Evolutionary conservation across 1,140 invertebrate genomes (phyloP), one percentile per base, ranked within the genome.

Genomic region (Asbolus verrucosus): DNA sequence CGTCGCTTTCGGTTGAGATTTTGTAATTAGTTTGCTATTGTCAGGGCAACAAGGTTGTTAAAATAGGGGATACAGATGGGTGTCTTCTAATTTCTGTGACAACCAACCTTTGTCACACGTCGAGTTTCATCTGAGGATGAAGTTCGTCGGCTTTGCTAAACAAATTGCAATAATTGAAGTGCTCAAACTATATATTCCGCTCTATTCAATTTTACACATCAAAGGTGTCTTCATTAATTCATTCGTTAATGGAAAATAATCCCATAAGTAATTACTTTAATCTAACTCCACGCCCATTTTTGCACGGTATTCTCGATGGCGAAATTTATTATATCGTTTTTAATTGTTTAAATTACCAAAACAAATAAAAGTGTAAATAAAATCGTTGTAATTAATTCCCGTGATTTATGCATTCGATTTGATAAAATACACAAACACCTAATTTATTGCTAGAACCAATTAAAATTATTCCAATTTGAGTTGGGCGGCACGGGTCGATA

Each of bases 321-420:
- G 27, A 30, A 30, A 30, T 30, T 30, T 4, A 30, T 30, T 36
- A 2, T 11, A 11, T n/a, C 33, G 33, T 36, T 36, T 36, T 36
- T 36, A 11, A 36, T 36, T 36, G 46, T 54, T 27, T 24, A 54
- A 54, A 54, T 54, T 54, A 27, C 18, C 14, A 54, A 54, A 54
- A 27, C 46, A 54, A 54, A 54, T 54, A 54, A 54, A 54, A 54
- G 46, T 54, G 46, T 54, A 54, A 54, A 54, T 54, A 54, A 54
- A 54, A 54, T 54, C 46, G 21, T n/a, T 27, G 46, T 54, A 54
- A 54, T 54, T 54, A 54, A 54, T 54, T 54, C 21, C 19, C 1
- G 46, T 21, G 46, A 54, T 54, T 54, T 54, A 54, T 54, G 46
- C 21, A 54, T 54, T n/a, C 46, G 27, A 54, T 54, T 54, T 54